Evolutionary conservation across 2,888 invertebrate genomes (phyloP).

Genomic region (Helicoverpa assulta): DNA sequence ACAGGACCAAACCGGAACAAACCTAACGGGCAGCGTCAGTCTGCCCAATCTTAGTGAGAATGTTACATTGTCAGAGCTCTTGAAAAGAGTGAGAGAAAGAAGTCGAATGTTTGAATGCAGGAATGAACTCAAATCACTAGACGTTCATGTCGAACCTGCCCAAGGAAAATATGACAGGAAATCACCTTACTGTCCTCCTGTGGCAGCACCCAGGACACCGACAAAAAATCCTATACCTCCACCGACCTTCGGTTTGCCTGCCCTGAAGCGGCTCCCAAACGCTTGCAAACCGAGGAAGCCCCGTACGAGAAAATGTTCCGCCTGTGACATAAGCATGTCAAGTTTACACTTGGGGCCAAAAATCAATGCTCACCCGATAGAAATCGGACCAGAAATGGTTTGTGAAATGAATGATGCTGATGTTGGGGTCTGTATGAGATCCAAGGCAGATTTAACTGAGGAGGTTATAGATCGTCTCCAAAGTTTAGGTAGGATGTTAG

Average conservation of each 20-base stretch:
- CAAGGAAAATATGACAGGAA: conserved; percentile 17
- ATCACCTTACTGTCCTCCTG: conserved; percentile 18
- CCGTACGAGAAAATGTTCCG: conserved; percentile 19
- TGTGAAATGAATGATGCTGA: conserved; percentile 6
- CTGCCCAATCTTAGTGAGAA: conserved; percentile 55
- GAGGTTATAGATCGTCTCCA: conserved; percentile 44
- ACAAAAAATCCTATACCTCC: conserved; percentile 26
- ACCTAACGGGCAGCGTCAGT: conserved; percentile 3
- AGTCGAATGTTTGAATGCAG: conserved; percentile 58
- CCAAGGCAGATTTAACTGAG: conserved; percentile 39
- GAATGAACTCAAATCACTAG: neutral
- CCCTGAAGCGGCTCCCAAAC: conserved; percentile 28
- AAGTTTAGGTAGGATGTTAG: conserved; percentile 37
- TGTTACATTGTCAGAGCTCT: conserved; percentile 71
- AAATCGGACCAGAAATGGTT: neutral
- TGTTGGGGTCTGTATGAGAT: neutral
- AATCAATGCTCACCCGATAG: neutral
- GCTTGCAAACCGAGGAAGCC: conserved; percentile 27
- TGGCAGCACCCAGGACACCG: conserved; percentile 30
- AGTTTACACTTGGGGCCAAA: conserved; percentile 7
- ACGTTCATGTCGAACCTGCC: neutral
- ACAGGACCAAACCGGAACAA: too few species aligned
- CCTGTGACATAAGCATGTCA: conserved; percentile 21
- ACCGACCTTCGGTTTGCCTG: conserved; percentile 37
- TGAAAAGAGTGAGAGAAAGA: conserved; percentile 71